phyloP scores from a whole-genome alignment of 2,888 invertebrate genomes.

The Parnassius smintheus region DNA sequence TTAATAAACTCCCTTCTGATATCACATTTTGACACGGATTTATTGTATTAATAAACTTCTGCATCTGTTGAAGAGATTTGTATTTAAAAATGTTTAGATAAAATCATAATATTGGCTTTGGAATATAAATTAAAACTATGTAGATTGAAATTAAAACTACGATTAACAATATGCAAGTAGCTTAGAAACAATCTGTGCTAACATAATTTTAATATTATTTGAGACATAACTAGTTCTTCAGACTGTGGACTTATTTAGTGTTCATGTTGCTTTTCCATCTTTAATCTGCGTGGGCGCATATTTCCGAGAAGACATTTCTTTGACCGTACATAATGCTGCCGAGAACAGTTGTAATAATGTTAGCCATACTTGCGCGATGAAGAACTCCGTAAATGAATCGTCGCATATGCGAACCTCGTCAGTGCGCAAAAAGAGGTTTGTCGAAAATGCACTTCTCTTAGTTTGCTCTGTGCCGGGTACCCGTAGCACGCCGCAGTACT shows the following conservation, averaged over 20 bases:
- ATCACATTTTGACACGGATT: slow-evolving; percentile 42
- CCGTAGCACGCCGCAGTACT: slow-evolving; percentile 57
- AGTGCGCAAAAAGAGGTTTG: slow-evolving; percentile 75
- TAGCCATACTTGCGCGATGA: slow-evolving; percentile 73
- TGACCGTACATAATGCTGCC: slow-evolving; percentile 71
- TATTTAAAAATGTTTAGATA: not conserved
- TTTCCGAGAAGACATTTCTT: slow-evolving; percentile 78
- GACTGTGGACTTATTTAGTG: slow-evolving; percentile 75
- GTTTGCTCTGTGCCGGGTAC: slow-evolving; percentile 54
- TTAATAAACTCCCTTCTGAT: slow-evolving; percentile 31
- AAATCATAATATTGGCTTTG: not conserved
- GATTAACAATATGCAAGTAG: no score
- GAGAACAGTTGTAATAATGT: slow-evolving; percentile 78
- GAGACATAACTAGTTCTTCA: slow-evolving; percentile 60
- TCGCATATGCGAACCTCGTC: slow-evolving; percentile 78
- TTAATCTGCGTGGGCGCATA: slow-evolving; percentile 78
- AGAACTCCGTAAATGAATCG: slow-evolving; percentile 79
- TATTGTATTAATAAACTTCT: not conserved
- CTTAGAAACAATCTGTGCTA: slow-evolving; percentile 42
- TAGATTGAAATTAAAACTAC: no score
- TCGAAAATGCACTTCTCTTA: slow-evolving; percentile 75
- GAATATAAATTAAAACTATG: not conserved
- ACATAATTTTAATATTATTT: slow-evolving; percentile 56
- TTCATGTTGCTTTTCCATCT: slow-evolving; percentile 76
- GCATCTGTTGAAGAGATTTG: not conserved